Evolutionary conservation across 2,888 invertebrate species (phyloP).

Genomic region (Agonopterix alstromeriana): DNA sequence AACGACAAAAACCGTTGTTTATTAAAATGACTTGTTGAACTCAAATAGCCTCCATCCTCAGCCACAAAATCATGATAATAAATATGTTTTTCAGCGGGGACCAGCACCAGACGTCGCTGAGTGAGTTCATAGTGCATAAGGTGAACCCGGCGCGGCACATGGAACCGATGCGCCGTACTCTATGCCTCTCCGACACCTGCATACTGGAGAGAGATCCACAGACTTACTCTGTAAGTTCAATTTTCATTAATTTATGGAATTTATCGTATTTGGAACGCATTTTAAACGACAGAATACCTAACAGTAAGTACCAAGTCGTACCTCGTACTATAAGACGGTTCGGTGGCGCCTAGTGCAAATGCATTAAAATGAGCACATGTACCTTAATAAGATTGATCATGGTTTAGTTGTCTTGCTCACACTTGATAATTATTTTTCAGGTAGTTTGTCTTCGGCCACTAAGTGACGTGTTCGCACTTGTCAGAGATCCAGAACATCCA

Average conservation of each 20-base stretch:
- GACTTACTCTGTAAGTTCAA: constrained; percentile 88
- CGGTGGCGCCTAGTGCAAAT: no score
- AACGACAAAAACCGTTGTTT: no score
- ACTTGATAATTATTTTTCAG: constrained; percentile 23
- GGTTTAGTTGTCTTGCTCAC: no score
- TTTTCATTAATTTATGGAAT: constrained; percentile 2
- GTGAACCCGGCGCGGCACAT: constrained; percentile 86
- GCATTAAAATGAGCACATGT: no score
- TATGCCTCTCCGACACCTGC: constrained; percentile 97
- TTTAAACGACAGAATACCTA: no score
- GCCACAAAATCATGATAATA: not conserved
- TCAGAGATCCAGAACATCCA: constrained; percentile 92
- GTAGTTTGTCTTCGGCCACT: constrained; percentile 87
- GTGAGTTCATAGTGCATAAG: constrained; percentile 98
- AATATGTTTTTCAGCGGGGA: constrained; percentile 84
- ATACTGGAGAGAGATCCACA: constrained; percentile 97
- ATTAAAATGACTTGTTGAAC: no score
- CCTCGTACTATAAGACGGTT: no score
- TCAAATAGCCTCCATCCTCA: no score
- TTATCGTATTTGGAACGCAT: no score
- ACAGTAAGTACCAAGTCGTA: no score
- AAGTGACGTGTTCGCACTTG: constrained; percentile 91
- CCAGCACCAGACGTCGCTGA: constrained; percentile 96
- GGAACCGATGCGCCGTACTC: constrained; percentile 90
- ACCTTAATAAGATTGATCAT: no score